Percentiles rank a stretch among this genome's conserved stretches.
These are phyloP conservation scores for Stichodactyla helianthus DNA, from an alignment of 64 coral and sea anemone species.

Conservation along the genomic window DNA sequence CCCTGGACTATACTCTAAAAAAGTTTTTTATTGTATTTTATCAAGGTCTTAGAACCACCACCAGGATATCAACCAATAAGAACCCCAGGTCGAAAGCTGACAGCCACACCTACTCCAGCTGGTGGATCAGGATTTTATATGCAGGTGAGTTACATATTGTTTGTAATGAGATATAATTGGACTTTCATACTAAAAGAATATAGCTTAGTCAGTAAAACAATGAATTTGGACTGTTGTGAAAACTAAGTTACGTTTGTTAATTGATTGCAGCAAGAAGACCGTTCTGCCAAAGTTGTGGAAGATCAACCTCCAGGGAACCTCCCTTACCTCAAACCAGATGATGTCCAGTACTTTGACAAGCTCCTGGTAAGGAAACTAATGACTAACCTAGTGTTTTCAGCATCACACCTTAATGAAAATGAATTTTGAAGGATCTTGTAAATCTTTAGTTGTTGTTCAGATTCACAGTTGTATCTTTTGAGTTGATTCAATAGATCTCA, in stretches of 20 bases:
- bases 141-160: conserved; percentile 53
- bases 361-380: conserved; percentile 61
- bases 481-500: too few relatives aligned
- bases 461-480: too few relatives aligned
- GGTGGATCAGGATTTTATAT: conserved; percentile 91
- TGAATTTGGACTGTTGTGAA: background rate
- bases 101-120: conserved; percentile 91
- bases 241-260: background rate
- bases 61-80: conserved; percentile 96
- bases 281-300: conserved; percentile 89
- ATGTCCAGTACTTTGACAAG: conserved; percentile 99
- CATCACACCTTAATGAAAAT: too few relatives aligned
- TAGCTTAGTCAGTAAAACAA: background rate
- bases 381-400: background rate
- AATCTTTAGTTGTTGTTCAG: too few relatives aligned
- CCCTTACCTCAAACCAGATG: conserved; percentile 96
- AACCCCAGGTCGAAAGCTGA: conserved; percentile 90
- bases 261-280: conserved; percentile 88
- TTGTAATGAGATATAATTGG: too few relatives aligned
- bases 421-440: too few relatives aligned
- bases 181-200: background rate
- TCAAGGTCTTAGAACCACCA: conserved; percentile 88
- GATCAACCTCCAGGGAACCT: conserved; percentile 98
- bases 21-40: background rate
- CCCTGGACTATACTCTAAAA: background rate